These are phyloP conservation scores for Crepidodera aurea DNA, from an alignment of 2,888 invertebrate species.

Conservation along the genomic window DNA sequence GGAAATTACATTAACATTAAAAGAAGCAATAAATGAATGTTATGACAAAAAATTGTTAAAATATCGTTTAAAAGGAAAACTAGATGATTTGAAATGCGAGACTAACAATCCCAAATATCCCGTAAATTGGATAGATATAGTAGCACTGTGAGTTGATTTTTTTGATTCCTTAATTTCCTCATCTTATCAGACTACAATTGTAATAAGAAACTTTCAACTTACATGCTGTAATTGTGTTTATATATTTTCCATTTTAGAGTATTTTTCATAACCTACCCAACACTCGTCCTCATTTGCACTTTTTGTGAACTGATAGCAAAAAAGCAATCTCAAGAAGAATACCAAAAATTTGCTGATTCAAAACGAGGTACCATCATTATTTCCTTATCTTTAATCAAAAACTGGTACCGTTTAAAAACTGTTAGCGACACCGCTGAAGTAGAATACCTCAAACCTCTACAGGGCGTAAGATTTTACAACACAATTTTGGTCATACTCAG, in stretches of 20 bases:
- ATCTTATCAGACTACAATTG: too few species aligned
- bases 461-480: slow-evolving; percentile 43
- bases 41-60: slow-evolving; percentile 33
- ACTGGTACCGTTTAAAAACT: slow-evolving; percentile 41
- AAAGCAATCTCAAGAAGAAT: slow-evolving; percentile 10
- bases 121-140: slow-evolving; percentile 22
- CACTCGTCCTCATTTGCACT: slow-evolving; percentile 31
- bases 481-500: slow-evolving; percentile 42
- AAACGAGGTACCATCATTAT: not conserved
- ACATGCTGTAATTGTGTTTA: too few species aligned
- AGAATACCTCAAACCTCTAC: slow-evolving; percentile 41
- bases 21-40: slow-evolving; percentile 39
- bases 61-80: slow-evolving; percentile 26
- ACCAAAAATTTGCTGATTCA: slow-evolving; percentile 10
- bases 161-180: too few species aligned
- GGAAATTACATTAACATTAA: slow-evolving; percentile 4
- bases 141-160: slow-evolving; percentile 28
- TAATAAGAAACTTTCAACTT: too few species aligned
- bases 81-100: slow-evolving; percentile 30
- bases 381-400: slow-evolving; percentile 41
- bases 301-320: slow-evolving; percentile 27
- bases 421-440: slow-evolving; percentile 35
- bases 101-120: slow-evolving; percentile 26
- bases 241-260: slow-evolving; percentile 32
- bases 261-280: slow-evolving; percentile 30